Evolutionary conservation across 2,113 vertebrate genomes (phyloP).

Genomic region (Sterrhoptilus dennistouni): DNA sequence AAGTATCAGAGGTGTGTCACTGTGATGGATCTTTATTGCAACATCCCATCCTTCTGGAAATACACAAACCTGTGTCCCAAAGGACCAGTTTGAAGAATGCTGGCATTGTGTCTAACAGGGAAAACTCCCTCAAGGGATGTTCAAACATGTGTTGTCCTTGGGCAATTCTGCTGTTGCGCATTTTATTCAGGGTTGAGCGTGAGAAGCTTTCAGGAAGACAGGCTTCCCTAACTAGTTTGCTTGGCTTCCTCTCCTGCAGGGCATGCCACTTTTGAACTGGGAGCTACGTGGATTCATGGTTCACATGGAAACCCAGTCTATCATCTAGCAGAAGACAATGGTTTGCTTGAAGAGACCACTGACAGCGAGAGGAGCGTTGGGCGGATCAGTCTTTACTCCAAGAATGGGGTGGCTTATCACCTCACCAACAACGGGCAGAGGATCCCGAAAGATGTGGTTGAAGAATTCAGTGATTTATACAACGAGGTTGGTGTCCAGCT

Average conservation of each 20-base stretch:
- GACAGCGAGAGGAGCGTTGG: slow-evolving; percentile 91
- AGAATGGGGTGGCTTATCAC: slow-evolving; percentile 96
- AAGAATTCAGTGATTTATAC: slow-evolving; percentile 99
- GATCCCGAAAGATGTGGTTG: slow-evolving; percentile 98
- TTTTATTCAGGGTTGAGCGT: neutral
- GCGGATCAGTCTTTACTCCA: slow-evolving; percentile 96
- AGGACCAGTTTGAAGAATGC: neutral
- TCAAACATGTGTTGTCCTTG: neutral
- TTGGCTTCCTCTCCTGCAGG: slow-evolving; percentile 69
- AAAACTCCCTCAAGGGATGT: neutral
- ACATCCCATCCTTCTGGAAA: neutral
- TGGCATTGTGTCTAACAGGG: neutral
- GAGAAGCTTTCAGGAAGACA: neutral
- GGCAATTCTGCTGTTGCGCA: neutral
- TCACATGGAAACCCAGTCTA: slow-evolving; percentile 96
- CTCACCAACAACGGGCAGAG: slow-evolving; percentile 90
- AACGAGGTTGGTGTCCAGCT: slow-evolving; percentile 84
- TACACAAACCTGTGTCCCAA: neutral
- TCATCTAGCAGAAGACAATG: slow-evolving; percentile 97
- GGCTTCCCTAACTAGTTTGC: neutral
- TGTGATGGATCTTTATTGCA: neutral
- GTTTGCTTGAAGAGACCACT: slow-evolving; percentile 93
- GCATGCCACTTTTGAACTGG: slow-evolving; percentile 94
- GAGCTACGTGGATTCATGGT: slow-evolving; percentile 99
- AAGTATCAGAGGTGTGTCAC: neutral